Base-by-base conservation (phyloP, 2,797 vertebrate species). In the Coluber constrictor region DNA sequence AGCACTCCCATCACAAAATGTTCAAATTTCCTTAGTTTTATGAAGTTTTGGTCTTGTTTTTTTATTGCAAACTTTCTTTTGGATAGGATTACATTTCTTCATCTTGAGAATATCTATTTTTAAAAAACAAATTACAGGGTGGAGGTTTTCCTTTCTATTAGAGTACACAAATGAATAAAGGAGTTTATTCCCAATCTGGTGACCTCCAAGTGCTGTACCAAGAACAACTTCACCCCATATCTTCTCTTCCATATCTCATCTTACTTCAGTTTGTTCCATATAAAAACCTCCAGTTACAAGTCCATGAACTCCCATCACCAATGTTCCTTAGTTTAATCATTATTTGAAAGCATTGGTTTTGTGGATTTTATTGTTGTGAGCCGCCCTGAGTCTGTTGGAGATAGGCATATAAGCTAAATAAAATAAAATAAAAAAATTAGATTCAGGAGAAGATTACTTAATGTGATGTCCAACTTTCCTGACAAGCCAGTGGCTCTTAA, bases 151-250 rank as follows among this genome's bases (percentile, higher is more conserved):
- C 29, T 57, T 91, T 87, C 60, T 86, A 55, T 88, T 63, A 55
- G 60, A 43, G 11, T 4, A n/a, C 11, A 37, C n/a, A 90, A 90
- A 79, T 87, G 89, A 92, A 92, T 57, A 93, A 91, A 94, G 61
- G 32, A 0, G 43, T 89, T 92, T 79, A 47, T 83, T 79, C 3
- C 37, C 37, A 79, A 20, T 55, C 87, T 32, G 16, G n/a, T 56
- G 23, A 3, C 8, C 59, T 61, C 59, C 25, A 27, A 27, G 25
- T 47, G 12, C 15, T 89, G 37, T 79, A 79, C 3, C 20, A 37
- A 43, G 37, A 79, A 20, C 37, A 43, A 23, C 8, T 9, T 3
- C 9, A 47, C 43, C 8, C 13, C 60, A 89, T 47, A 51, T 57
- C 18, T 16, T 56, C 9, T 56, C 23, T 25, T 29, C 6, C 43